A percentile compares a stretch with the other conserved stretches of the same genome.
Evolutionary conservation across 2,888 invertebrate genomes (phyloP).

Genomic region (Tetheella fluctuosa): DNA sequence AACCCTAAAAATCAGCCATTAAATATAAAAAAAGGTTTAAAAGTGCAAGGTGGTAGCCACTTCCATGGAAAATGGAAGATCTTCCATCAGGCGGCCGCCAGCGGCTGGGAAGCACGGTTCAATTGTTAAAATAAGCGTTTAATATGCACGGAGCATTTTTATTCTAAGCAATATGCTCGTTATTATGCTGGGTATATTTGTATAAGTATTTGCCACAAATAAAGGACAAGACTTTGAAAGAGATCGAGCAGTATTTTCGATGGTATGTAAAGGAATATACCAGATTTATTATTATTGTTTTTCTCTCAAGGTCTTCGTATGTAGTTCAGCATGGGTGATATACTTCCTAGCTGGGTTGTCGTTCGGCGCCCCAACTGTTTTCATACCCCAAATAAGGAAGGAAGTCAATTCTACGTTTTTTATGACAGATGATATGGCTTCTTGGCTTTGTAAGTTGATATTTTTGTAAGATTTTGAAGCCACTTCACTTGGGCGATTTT

Average conservation of each 20-base stretch:
- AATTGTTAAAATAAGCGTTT: no score
- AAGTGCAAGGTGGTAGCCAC: no score
- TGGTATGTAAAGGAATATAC: no score
- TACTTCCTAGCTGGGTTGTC: slow-evolving; percentile 34
- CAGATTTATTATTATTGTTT: no score
- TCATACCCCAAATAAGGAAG: slow-evolving; percentile 42
- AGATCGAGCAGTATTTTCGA: slow-evolving; percentile 42
- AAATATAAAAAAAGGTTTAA: no score
- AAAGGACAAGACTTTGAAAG: slow-evolving; percentile 46
- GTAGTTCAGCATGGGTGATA: slow-evolving; percentile 37
- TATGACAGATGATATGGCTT: slow-evolving; percentile 41
- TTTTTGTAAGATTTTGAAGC: neutral
- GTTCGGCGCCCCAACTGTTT: slow-evolving; percentile 43
- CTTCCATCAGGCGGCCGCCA: no score
- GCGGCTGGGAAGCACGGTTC: no score
- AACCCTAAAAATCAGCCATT: no score
- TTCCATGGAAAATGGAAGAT: no score
- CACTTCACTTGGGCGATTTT: no score
- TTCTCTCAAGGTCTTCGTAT: slow-evolving; percentile 33
- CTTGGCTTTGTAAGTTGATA: slow-evolving; percentile 38
- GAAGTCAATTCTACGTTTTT: slow-evolving; percentile 40
- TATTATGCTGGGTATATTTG: slow-evolving; percentile 36
- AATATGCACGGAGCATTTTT: slow-evolving; percentile 46
- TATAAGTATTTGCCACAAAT: slow-evolving; percentile 49
- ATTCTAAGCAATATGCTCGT: slow-evolving; percentile 42